Percentiles rank a stretch among this genome's conserved stretches.
These are phyloP conservation scores for Rhinella marina DNA, from an alignment of 2,797 vertebrate species.

Conservation along the genomic window DNA sequence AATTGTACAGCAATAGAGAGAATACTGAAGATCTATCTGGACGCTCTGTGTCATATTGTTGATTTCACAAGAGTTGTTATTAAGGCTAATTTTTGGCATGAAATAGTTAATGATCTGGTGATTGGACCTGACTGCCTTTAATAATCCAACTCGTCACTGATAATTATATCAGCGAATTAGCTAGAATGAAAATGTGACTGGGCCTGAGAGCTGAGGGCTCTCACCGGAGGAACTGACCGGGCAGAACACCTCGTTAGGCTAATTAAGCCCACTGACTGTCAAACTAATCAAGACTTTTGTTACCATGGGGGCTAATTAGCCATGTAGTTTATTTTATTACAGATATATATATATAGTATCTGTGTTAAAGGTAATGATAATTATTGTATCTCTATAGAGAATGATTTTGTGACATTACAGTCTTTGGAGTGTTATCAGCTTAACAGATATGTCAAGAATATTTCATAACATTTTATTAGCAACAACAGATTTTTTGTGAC, in stretches of 20 bases:
- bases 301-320: conserved; percentile 58
- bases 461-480: no score
- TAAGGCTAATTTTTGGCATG: conserved; percentile 18
- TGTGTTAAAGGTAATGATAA: background rate
- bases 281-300: conserved; percentile 55
- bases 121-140: conserved; percentile 39
- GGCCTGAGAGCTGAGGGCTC: conserved; percentile 44
- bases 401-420: background rate
- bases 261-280: conserved; percentile 58
- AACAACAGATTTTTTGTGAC: no score
- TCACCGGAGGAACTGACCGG: conserved; percentile 50
- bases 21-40: background rate
- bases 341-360: background rate
- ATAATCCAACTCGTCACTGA: conserved; percentile 55
- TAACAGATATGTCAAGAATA: no score
- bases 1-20: background rate
- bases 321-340: background rate
- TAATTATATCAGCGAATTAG: conserved; percentile 56
- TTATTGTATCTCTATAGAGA: no score
- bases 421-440: no score
- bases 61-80: background rate
- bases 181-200: conserved; percentile 50
- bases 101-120: conserved; percentile 43
- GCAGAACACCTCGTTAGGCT: conserved; percentile 54
- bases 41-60: background rate